Base-by-base conservation (phyloP, 2,888 invertebrate genomes). In the Archips crataeganus region DNA sequence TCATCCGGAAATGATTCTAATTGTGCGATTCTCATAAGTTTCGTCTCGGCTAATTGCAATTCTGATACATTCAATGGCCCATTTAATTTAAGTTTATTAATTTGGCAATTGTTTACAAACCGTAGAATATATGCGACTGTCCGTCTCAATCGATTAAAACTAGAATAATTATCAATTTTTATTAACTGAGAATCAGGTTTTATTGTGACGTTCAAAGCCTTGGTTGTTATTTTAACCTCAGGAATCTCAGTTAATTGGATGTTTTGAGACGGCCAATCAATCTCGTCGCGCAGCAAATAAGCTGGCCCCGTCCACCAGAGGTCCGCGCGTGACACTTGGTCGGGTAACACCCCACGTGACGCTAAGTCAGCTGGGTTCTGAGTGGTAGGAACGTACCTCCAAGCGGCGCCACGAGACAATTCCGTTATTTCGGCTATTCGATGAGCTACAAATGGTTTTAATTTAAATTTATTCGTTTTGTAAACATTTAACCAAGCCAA, bases 391-490 rank as follows among this genome's bases (percentile, higher is more conserved):
- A 62, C 42, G 15, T 79, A 71, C 3, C 69, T 42, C 77, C 76
- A 78, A 1, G 34, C 34, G 5, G 47, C 10, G 9, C 13, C 23
- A 10, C 32, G 2, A 11, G 78, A 77, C 1, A 78, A 15, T 47
- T 78, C 75, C 11, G 45, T 45, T n/a, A 78, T 77, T 61, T 78
- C 75, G 5, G 57, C 32, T 3, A 80, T 54, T 11, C 79, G 47
- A 61, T 79, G 78, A 9, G 70, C 63, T 1, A 79, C 76, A 68
- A 78, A 79, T 11, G 75, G 54, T 79, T 79, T 62, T 78, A 64
- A 8, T 34, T 59, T 59, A 32, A 34, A 9, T 59, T 34, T 59
- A 59, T 59, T 59, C 34, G 6, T 32, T 70, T 76, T 51, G 71
- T 62, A 51, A 5, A 71, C 70, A 3, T 72, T 74, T 10, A 79